Conservation (phyloP, 2,888 invertebrate species). For the Eubasilissa splendida region DNA sequence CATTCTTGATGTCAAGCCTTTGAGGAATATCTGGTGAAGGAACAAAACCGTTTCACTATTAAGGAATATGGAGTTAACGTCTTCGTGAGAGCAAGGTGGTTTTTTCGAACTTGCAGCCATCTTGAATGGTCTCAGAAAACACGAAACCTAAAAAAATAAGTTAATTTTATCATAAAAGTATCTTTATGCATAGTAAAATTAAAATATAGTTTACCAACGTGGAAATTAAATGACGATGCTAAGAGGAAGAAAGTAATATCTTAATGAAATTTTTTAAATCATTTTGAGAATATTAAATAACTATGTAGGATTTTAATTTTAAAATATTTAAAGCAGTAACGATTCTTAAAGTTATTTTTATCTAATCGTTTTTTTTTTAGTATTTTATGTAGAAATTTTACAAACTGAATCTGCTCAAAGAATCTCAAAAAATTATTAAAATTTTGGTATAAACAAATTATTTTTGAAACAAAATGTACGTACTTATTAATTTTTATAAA, state of each 20-base stretch:
- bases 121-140: constrained; percentile 90
- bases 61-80: constrained; percentile 93
- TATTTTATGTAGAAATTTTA: too few relatives aligned
- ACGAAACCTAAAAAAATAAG: constrained; percentile 73
- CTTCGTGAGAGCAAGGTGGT: constrained; percentile 93
- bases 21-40: constrained; percentile 94
- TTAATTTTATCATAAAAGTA: constrained; percentile 3
- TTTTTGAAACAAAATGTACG: too few relatives aligned
- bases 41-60: constrained; percentile 94
- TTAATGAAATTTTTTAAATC: background rate
- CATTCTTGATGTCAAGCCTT: constrained; percentile 91
- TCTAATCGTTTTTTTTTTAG: too few relatives aligned
- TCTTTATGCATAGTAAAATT: background rate
- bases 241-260: background rate
- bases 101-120: constrained; percentile 96
- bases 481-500: too few relatives aligned
- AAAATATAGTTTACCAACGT: background rate
- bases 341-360: background rate
- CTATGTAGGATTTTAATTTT: background rate
- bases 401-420: too few relatives aligned
- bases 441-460: too few relatives aligned
- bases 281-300: too few relatives aligned
- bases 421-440: too few relatives aligned
- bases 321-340: background rate
- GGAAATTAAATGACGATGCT: background rate